Conservation (phyloP, 2,888 invertebrate species). For the Choreutis nemorana region DNA sequence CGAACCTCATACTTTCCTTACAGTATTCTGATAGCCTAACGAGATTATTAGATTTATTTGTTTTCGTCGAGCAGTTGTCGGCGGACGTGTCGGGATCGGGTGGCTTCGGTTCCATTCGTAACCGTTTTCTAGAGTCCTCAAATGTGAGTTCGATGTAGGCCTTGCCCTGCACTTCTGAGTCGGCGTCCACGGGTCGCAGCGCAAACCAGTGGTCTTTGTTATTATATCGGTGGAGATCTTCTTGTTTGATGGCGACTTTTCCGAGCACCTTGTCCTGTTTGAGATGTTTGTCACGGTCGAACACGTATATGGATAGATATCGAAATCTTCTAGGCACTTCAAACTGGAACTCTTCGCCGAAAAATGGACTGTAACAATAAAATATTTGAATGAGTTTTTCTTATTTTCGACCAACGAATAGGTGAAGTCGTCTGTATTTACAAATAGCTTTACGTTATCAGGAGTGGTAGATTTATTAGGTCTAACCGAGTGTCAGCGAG, state of each 20-base stretch:
- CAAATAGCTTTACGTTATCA: too few species aligned
- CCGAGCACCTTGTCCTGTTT: conserved; percentile 86
- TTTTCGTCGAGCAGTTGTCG: conserved; percentile 35
- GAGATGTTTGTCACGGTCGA: conserved; percentile 84
- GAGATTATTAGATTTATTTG: conserved; percentile 47
- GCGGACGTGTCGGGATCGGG: conserved; percentile 44
- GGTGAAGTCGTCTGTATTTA: too few species aligned
- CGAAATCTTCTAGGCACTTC: conserved; percentile 91
- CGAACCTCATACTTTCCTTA: conserved; percentile 56
- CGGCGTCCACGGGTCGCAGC: conserved; percentile 83
- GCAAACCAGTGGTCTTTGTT: conserved; percentile 95
- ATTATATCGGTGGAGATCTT: conserved; percentile 86
- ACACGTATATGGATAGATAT: conserved; percentile 87
- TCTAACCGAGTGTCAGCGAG: too few species aligned
- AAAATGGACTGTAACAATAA: conserved; percentile 81
- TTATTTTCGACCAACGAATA: too few species aligned
- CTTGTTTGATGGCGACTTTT: conserved; percentile 84
- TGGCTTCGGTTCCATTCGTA: conserved; percentile 60
- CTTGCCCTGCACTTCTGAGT: conserved; percentile 92
- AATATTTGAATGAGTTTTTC: too few species aligned
- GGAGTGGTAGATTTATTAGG: too few species aligned
- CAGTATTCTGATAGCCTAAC: conserved; percentile 53
- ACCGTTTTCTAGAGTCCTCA: conserved; percentile 64
- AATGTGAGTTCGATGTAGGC: conserved; percentile 83
- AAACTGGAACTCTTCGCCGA: conserved; percentile 93